phyloP scores from a whole-genome alignment of 37 sponge, comb jelly and placozoan species.

The Halichondria panicea region DNA sequence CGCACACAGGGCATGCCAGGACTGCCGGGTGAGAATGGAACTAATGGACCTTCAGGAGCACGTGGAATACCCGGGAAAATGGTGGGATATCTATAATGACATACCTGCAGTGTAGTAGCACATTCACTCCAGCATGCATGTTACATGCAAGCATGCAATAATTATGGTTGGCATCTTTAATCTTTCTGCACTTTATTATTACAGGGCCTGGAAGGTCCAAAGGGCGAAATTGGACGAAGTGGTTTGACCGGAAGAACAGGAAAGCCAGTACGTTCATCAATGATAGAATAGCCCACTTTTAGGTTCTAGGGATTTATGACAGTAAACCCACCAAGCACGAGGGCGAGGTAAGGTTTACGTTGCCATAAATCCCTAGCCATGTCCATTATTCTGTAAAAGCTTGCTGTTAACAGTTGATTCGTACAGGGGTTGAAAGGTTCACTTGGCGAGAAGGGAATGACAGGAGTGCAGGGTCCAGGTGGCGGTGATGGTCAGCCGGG shows the following conservation, averaged over 20 bases:
- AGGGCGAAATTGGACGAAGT: background rate
- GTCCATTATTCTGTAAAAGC: no score
- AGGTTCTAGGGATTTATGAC: background rate
- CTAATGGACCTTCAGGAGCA: background rate
- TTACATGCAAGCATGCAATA: background rate
- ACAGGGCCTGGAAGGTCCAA: background rate
- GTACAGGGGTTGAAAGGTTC: background rate
- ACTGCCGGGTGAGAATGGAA: background rate
- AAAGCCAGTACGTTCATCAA: background rate
- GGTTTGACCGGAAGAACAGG: background rate
- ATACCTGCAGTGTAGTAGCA: background rate
- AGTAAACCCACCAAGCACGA: background rate
- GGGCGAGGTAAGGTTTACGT: conserved; percentile 2
- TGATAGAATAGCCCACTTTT: background rate
- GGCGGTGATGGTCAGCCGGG: background rate
- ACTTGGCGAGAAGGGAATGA: background rate
- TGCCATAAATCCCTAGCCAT: no score
- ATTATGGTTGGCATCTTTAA: background rate
- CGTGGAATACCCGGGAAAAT: background rate
- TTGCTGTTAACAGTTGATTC: background rate
- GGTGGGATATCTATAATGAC: background rate
- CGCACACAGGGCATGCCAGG: no score
- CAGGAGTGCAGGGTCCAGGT: no score
- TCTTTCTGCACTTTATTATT: background rate
- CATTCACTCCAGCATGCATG: background rate